Conservation (phyloP, 2,888 invertebrate species). For the Volucella inflata region DNA sequence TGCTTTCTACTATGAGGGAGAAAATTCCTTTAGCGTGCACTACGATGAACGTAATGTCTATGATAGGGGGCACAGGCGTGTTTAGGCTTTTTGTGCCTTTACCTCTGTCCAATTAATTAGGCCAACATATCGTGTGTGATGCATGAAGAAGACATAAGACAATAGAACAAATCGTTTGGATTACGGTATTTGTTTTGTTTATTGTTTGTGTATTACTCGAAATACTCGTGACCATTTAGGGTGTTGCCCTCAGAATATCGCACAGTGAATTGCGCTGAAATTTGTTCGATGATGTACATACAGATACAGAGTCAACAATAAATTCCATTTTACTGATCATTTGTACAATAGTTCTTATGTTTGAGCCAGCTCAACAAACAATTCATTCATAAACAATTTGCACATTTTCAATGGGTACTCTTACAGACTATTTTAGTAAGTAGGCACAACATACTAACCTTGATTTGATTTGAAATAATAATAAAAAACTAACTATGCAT, state of each 20-base stretch:
- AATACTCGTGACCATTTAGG: conserved; percentile 3
- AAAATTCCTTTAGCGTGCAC: conserved; percentile 34
- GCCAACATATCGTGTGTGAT: conserved; percentile 13
- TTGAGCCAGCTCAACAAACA: conserved; percentile 32
- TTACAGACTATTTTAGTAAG: neutral
- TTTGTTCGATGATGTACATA: neutral
- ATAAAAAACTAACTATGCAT: neutral
- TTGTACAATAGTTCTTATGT: conserved; percentile 11
- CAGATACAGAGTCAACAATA: conserved; percentile 18
- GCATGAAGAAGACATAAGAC: neutral
- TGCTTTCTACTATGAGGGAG: conserved; percentile 44
- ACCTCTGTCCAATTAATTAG: conserved; percentile 19
- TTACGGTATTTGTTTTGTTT: conserved; percentile 63
- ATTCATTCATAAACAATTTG: conserved; percentile 54
- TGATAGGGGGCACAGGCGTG: conserved; percentile 34
- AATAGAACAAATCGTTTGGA: conserved; percentile 15
- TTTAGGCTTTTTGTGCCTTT: conserved; percentile 26
- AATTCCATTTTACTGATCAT: conserved; percentile 25
- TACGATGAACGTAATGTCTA: conserved; percentile 47
- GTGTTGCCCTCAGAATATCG: conserved; percentile 1
- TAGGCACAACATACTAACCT: conserved; percentile 20
- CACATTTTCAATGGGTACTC: conserved; percentile 35
- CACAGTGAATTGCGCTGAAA: conserved; percentile 31
- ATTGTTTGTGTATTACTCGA: conserved; percentile 21
- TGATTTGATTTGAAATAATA: conserved; percentile 9